phyloP scores from a whole-genome alignment of 2,888 invertebrate species.

The Chrysopilus asiliformis region DNA sequence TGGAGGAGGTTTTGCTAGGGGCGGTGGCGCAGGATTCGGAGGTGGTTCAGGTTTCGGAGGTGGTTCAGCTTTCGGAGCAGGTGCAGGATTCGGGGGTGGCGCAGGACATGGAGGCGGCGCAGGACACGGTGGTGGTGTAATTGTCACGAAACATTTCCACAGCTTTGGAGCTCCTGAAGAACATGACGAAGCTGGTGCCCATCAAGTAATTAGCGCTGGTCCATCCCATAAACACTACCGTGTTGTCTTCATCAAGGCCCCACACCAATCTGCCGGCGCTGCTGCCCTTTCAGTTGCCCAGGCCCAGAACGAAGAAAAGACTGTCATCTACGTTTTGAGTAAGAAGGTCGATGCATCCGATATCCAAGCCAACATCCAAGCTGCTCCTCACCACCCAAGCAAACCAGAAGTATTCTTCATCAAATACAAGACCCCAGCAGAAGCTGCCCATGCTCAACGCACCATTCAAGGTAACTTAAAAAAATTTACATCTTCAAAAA shows the following conservation, averaged over 20 bases:
- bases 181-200: conserved; percentile 5
- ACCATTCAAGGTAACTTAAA: no score
- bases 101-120: not conserved
- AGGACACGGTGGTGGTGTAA: conserved; percentile 3
- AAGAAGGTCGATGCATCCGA: no score
- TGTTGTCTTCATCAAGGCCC: no score
- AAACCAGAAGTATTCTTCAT: no score
- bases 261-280: no score
- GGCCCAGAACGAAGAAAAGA: not conserved
- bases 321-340: no score
- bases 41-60: no score
- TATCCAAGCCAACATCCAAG: no score
- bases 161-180: conserved; percentile 13
- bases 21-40: not conserved
- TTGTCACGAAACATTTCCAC: conserved; percentile 11
- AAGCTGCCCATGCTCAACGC: no score
- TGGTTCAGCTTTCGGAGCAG: not conserved
- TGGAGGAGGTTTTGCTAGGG: not conserved
- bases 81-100: not conserved
- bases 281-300: no score
- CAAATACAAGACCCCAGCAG: no score
- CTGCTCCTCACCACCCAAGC: not conserved
- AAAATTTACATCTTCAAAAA: not conserved
- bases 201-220: conserved; percentile 6
- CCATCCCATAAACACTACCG: no score